Base-by-base conservation (phyloP, 1,140 invertebrate species). In the Maconellicoccus hirsutus region DNA sequence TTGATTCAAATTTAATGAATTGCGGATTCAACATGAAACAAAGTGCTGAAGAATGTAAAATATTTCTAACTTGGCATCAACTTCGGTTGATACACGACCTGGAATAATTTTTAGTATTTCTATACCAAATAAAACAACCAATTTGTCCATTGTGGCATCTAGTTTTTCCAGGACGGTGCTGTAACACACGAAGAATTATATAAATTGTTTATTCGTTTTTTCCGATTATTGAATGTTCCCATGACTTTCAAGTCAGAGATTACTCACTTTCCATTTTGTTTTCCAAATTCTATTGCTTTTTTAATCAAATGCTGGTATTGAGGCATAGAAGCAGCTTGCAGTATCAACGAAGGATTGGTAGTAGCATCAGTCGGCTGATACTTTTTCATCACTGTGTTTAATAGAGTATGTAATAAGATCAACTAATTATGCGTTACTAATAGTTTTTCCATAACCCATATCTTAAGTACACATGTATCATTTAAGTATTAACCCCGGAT, bases 291-390 rank as follows among this genome's bases (percentile, higher is more conserved):
- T 12, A 98, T 85, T 66, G 97, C 96, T 79, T 95, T 90, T 72
- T 93, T 85, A 71, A 99, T 86, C 21, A 99, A 81, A 73, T 87
- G 82, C 76, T 91, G 85, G 79, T 99, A 99, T 77, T 95, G 90
- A 16, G 93, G 88, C 84, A 96, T 89, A 76, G 84, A 89, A 22
- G 96, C 89, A 14, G 97, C 97, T 73, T 91, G 89, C 71, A 99
- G 82, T 72, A 99, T 98, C 1, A 99, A 82, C 1, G 96, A 98
- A 8, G 98, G 97, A 82, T 99, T 99, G 22, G 98, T 99, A 0
- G 98, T 99, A 16, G 96, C 96, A 90, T 99, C 97, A n/a, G 93
- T 98, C 12, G 97, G 97, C 78, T 95, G 92, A 81, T 96, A 99
- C 75, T 91, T 87, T 79, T 94, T 90, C 86, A 99, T 98, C 1